Evolutionary conservation across 1,140 invertebrate genomes (phyloP).

Genomic region (Lepidurus apus): DNA sequence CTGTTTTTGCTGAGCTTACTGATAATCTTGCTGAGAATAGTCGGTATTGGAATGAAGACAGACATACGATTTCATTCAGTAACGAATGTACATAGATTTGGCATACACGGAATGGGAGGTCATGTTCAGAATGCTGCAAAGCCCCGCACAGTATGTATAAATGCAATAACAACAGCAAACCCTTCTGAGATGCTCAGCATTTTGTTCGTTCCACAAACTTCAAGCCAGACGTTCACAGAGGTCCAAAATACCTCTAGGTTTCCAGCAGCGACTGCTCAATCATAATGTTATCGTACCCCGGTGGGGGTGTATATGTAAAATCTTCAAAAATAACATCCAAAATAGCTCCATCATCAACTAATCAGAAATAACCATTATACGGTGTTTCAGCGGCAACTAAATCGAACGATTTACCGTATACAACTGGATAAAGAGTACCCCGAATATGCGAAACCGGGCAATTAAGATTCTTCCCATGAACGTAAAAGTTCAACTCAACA

Average conservation of each 20-base stretch:
- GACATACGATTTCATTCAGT: not conserved
- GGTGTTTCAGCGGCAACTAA: not conserved
- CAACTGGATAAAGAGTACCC: conserved; percentile 83
- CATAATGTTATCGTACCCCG: conserved; percentile 93
- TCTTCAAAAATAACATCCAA: conserved; percentile 88
- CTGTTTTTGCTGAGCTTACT: too few relatives aligned
- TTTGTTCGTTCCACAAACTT: not conserved
- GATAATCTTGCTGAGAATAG: too few relatives aligned
- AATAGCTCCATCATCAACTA: conserved; percentile 96
- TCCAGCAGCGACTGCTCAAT: conserved; percentile 93
- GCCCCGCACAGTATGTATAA: not conserved
- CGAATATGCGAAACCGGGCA: conserved; percentile 80
- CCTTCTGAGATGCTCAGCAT: not conserved
- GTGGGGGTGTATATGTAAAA: conserved; percentile 75
- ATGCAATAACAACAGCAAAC: not conserved
- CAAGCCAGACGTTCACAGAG: not conserved
- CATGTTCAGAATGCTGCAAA: not conserved
- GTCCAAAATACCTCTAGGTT: conserved; percentile 39
- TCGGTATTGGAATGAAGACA: not conserved
- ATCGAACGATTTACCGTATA: conserved; percentile 68
- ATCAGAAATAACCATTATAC: conserved; percentile 37
- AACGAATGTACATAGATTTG: not conserved
- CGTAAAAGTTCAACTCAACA: conserved; percentile 90
- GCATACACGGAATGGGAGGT: conserved; percentile 8
- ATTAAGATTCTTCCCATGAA: conserved; percentile 84